Conservation (phyloP, 2,797 vertebrate genomes). For the Eidolon dupreanum region DNA sequence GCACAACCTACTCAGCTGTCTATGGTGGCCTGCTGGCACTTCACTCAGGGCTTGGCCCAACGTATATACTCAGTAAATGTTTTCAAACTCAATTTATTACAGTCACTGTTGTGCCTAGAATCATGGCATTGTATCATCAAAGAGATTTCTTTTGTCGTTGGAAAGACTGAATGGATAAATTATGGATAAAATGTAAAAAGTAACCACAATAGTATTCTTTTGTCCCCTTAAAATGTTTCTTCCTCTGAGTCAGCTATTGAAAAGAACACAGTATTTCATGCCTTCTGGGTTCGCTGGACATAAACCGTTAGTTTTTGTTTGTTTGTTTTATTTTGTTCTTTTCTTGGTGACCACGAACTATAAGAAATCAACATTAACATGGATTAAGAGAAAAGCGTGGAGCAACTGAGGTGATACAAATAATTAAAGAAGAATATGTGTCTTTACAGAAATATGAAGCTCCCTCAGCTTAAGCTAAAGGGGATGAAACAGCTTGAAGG, state of each 20-base stretch:
- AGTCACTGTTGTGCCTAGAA: too few species aligned
- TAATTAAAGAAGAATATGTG: not conserved
- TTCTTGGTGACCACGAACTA: not conserved
- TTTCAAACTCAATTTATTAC: not conserved
- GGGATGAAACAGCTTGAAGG: not conserved
- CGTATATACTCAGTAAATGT: rapidly evolving
- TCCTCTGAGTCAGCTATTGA: not conserved
- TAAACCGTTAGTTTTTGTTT: not conserved
- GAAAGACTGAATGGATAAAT: not conserved
- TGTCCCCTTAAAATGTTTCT: not conserved
- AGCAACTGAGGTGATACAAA: not conserved
- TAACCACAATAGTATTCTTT: not conserved
- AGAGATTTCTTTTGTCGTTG: not conserved
- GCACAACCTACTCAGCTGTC: rapidly evolving
- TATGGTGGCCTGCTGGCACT: too few species aligned
- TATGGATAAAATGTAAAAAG: not conserved
- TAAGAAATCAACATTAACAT: not conserved
- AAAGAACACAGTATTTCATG: not conserved
- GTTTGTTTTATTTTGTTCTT: not conserved
- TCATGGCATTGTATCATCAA: not conserved
- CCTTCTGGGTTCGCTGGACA: not conserved
- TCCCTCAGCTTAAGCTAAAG: not conserved
- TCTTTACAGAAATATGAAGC: rapidly evolving
- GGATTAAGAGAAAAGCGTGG: not conserved
- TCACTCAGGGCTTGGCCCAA: too few species aligned